Evolutionary conservation across 2,113 vertebrate species (phyloP), one percentile per base, ranked within the genome.

Genomic region (Anolis sagrei): DNA sequence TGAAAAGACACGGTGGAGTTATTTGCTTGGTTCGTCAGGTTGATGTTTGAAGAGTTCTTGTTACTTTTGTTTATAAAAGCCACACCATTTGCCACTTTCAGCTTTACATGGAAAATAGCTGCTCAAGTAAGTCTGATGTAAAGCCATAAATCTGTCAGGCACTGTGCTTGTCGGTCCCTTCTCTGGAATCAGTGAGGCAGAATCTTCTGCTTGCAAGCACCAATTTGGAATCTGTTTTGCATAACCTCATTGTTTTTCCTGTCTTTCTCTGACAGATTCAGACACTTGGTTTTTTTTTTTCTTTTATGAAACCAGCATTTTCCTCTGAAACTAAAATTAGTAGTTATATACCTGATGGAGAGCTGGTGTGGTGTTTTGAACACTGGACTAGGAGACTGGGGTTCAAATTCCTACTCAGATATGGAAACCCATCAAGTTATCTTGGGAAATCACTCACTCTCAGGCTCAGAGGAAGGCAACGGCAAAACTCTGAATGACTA

Each of bases 161-260:
- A 13, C 34, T 75, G 16, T 64, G 72, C 72, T 61, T 51, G 11
- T 32, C 74, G 39, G 34, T 83, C 54, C 34, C 21, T 74, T 75
- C 70, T 44, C 10, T 9, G 32, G 81, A 75, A 39, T 29, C 49
- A 21, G 36, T 51, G 27, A 32, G 81, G 32, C 81, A 61, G 69
- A 61, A 73, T 29, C 49, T 58, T 36, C 51, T 48, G 72, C 73
- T 75, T 83, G 54, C 72, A 75, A 36, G 72, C 36, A 75, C 81
- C 82, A 64, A 74, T 83, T 83, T 75, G 29, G 27, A 83, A 48
- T 75, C 72, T 75, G 70, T 83, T 83, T 83, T 75, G 72, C 54
- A 14, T 83, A 83, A 54, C 72, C 27, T 62, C 54, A 83, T 83
- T 83, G 81, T 64, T 83, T 62, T 75, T 64, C 54, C 54, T 75